Conservation (phyloP, 2,888 invertebrate species). For the Hartigia nigra region DNA sequence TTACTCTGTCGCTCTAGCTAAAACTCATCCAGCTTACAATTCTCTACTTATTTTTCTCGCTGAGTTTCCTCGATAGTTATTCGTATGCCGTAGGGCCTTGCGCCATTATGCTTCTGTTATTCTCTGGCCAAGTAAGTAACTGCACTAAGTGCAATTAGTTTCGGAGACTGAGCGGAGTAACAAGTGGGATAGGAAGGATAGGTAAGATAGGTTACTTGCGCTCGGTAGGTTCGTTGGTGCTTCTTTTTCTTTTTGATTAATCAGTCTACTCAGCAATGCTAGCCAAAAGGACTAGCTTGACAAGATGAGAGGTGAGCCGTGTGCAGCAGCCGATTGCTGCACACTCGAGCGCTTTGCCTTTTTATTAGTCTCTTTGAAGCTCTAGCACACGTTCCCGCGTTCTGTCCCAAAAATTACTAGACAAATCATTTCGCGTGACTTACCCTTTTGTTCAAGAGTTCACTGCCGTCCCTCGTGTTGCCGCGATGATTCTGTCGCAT, state of each 20-base stretch:
- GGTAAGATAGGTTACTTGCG: background rate
- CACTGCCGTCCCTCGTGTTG: slow-evolving; percentile 41
- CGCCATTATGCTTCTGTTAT: background rate
- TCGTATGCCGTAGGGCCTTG: no score
- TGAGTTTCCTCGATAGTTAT: background rate
- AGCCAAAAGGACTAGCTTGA: background rate
- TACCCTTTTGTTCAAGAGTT: slow-evolving; percentile 58
- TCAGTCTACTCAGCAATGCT: background rate
- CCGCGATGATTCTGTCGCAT: slow-evolving; percentile 40
- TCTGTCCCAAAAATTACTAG: background rate
- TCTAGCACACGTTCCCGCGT: background rate
- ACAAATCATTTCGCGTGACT: slow-evolving; percentile 31
- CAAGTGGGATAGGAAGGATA: background rate
- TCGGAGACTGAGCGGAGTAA: slow-evolving; percentile 2
- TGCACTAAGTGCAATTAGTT: slow-evolving; percentile 11
- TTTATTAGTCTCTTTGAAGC: background rate
- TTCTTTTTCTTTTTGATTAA: background rate
- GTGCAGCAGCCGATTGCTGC: no score
- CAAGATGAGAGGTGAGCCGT: background rate
- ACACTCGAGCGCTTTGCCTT: background rate
- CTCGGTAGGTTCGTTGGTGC: background rate
- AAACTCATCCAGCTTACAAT: background rate
- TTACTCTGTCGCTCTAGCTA: background rate
- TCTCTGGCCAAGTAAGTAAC: slow-evolving; percentile 5
- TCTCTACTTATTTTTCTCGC: background rate